Evolutionary conservation across 2,113 vertebrate genomes (phyloP).

Genomic region (Vidua macroura): DNA sequence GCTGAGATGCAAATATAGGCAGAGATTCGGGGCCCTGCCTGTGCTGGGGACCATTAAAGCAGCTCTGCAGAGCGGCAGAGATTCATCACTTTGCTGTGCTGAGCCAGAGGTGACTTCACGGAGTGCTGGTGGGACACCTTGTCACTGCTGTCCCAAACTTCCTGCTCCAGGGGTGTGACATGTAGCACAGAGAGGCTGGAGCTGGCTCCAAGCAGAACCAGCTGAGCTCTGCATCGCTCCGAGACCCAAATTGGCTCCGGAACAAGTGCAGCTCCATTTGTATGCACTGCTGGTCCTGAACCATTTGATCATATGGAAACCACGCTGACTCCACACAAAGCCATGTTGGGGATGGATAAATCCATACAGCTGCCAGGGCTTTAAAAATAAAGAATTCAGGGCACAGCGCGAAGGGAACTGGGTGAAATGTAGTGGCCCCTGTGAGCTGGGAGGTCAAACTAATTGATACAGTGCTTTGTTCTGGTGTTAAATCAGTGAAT

Average conservation of each 20-base stretch:
- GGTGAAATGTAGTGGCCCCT: background rate
- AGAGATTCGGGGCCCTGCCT: background rate
- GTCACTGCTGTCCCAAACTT: background rate
- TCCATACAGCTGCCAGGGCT: background rate
- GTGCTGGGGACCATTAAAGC: background rate
- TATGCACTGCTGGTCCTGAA: background rate
- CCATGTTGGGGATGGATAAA: background rate
- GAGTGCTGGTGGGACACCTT: background rate
- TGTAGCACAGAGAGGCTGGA: background rate
- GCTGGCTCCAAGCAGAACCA: background rate
- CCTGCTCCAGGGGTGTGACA: background rate
- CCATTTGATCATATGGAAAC: background rate
- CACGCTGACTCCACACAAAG: constrained; percentile 18
- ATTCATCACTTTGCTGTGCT: background rate
- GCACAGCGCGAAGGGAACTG: background rate
- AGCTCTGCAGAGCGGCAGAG: background rate
- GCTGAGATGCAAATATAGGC: background rate
- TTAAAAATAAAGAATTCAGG: constrained; percentile 8
- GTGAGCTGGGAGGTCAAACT: background rate
- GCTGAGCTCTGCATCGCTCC: background rate
- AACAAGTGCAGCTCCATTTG: background rate
- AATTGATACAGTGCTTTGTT: background rate
- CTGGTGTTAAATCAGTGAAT: background rate
- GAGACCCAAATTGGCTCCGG: background rate
- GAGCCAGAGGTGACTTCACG: background rate